Evolutionary conservation across 2,888 invertebrate species (phyloP), one percentile per base, ranked within the genome.

Genomic region (Stictocephala bisonia): DNA sequence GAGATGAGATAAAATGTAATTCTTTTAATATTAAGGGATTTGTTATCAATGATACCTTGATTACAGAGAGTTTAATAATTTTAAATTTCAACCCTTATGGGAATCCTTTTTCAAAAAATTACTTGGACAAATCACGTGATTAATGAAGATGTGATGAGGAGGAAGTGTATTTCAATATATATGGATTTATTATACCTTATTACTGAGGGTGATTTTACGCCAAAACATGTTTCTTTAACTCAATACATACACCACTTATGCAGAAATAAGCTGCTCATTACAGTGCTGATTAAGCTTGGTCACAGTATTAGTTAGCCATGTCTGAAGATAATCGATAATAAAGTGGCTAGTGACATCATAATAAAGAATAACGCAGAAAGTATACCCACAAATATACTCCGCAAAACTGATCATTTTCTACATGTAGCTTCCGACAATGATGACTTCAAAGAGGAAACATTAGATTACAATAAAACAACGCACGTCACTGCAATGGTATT

Each of bases 401-500:
- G 31, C 29, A 15, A 58, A n/a, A 11, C 31, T 18, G 7, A 64
- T 9, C 18, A 24, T 64, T 64, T 40, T n/a, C 64, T 64, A 2
- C 64, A 64, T 7, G 64, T 15, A 64, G 64, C 64, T 40, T 20
- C 40, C 6, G 64, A 35, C 13, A 35, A 20, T 20, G 58, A 58
- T 31, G 35, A 58, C n/a, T 58, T 58, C 20, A 11, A 3, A 31
- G 58, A 35, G 31, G 58, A 58, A 58, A 58, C 58, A 2, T 31
- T 58, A 58, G 58, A 58, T n/a, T 27, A 15, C 13, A 58, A 58
- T 29, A 58, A 31, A 58, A 58, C 58, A 6, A 58, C 35, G 3
- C 58, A 58, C 13, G 58, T 58, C 9, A 58, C 58, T 31, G 58
- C 58, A 31, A 58, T 58, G 58, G 58, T 31, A 3, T 29, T 58